Base-by-base conservation (phyloP, 2,113 vertebrate species). In the Campylorhamphus procurvoides region DNA sequence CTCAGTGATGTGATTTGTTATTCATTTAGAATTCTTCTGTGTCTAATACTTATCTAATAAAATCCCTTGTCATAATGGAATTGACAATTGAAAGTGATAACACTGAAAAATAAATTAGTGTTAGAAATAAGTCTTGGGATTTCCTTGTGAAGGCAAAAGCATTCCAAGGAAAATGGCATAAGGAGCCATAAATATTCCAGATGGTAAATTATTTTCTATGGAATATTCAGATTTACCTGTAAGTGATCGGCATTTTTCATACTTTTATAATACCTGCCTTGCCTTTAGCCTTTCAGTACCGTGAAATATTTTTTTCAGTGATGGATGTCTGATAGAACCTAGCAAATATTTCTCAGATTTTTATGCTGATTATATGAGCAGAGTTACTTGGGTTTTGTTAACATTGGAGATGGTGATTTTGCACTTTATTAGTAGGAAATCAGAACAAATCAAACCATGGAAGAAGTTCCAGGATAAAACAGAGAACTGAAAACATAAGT, bases 41-140 rank as follows among this genome's bases (percentile, higher is more conserved):
- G 72, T 91, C 90, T 94, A 93, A 74, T 96, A 95, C 87, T 89
- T 87, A 91, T 86, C 52, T 59, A 94, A 89, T 96, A 92, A 96
- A 97, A 95, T 96, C 79, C 84, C 73, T 94, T 96, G 31, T 94
- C 77, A 52, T 89, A 93, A 83, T 73, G 87, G 68, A 94, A 96
- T 91, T 93, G 92, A 94, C 86, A 96, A 78, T 16, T 87, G 85
- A 89, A 97, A 89, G 75, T 69, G 47, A 95, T 97, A 89, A 84
- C 79, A 97, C 25, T 89, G 67, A 81, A 87, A 95, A 89, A 83
- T 87, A 94, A 78, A 71, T 72, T 84, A 87, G 29, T 37, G 37
- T 94, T 94, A 95, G 87, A 97, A 97, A 95, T 91, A 92, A 66
- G 74, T 90, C 80, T 56, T 0, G 72, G 89, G 84, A 80, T 84